These are phyloP conservation scores for Sphenodon punctatus DNA, from an alignment of 2,797 vertebrate genomes.

Conservation along the genomic window DNA sequence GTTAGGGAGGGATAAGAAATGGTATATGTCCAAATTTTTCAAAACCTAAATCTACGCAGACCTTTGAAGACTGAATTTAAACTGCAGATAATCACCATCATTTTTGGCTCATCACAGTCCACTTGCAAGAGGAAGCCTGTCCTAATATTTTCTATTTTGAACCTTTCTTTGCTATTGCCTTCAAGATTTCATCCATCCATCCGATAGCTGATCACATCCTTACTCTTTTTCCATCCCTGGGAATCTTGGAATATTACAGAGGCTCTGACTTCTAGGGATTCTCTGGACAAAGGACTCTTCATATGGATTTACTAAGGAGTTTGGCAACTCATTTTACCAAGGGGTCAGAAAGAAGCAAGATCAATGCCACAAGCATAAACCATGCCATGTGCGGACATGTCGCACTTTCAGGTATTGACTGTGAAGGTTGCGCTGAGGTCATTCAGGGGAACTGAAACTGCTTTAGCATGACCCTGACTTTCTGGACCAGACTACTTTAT, in stretches of 20 bases:
- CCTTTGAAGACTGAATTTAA: neutral
- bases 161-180: too few relatives aligned
- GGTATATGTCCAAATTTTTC: neutral
- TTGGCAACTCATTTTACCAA: rapidly evolving
- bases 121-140: too few relatives aligned
- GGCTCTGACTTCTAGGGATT: too few relatives aligned
- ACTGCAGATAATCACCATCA: neutral
- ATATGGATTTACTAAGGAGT: neutral
- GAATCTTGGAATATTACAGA: too few relatives aligned
- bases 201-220: too few relatives aligned
- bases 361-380: neutral
- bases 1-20: neutral
- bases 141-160: too few relatives aligned
- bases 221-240: too few relatives aligned
- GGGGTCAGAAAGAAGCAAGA: neutral
- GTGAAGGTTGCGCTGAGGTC: neutral
- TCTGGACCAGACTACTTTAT: neutral
- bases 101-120: too few relatives aligned
- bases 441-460: neutral
- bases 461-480: neutral
- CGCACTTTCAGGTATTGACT: neutral
- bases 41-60: neutral
- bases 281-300: neutral
- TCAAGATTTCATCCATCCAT: too few relatives aligned
- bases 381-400: neutral